These are phyloP conservation scores for Anabacerthia variegaticeps DNA, from an alignment of 2,797 vertebrate species.

Conservation along the genomic window DNA sequence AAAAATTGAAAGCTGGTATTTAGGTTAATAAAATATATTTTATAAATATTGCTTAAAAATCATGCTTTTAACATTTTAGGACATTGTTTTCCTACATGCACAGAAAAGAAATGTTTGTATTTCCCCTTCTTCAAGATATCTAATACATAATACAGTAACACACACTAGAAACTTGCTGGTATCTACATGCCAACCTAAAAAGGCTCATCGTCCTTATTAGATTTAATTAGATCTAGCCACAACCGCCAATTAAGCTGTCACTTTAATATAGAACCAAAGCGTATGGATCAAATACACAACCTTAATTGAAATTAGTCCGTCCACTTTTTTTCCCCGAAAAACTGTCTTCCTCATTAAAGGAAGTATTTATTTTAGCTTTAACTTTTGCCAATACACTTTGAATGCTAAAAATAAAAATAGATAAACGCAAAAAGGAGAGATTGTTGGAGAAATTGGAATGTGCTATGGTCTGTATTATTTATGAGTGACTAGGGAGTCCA, in stretches of 20 bases:
- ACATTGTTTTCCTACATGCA: background rate
- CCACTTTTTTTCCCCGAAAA: background rate
- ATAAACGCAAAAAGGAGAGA: background rate
- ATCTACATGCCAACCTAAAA: conserved; percentile 41
- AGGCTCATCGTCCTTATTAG: conserved; percentile 40
- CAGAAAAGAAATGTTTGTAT: background rate
- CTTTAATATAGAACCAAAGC: conserved; percentile 45
- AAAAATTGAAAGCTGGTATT: background rate
- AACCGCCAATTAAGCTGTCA: conserved; percentile 49
- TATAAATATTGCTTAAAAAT: background rate
- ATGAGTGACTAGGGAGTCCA: background rate
- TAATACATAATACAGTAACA: background rate
- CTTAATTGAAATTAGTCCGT: conserved; percentile 51
- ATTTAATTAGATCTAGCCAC: conserved; percentile 65
- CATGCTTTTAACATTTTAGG: background rate
- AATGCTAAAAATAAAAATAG: background rate
- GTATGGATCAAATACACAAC: conserved; percentile 28
- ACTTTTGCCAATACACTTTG: background rate
- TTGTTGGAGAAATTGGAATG: background rate
- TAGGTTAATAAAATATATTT: background rate
- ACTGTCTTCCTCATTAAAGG: background rate
- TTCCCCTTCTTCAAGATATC: background rate
- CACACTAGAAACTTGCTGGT: background rate
- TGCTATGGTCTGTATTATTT: background rate
- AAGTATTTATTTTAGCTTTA: background rate